Evolutionary conservation across 2,113 vertebrate genomes (phyloP), one percentile per base, ranked within the genome.

Genomic region (Empidonax alnorum): DNA sequence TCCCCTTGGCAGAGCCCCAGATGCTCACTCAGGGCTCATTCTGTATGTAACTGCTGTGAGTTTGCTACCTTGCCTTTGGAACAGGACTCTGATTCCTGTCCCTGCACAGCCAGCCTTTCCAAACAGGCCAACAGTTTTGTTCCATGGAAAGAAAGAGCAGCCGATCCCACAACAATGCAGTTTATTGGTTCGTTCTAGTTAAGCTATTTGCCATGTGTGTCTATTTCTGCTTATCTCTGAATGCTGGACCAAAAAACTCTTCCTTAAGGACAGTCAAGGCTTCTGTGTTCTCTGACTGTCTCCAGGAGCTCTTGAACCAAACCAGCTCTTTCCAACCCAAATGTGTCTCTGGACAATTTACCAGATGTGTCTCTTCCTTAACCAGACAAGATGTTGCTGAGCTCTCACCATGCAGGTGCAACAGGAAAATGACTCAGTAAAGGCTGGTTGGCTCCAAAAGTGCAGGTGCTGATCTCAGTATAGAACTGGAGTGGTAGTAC

Each of bases 81-180:
- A 58, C 27, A 42, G 61, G 66, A 9, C 66, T 58, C 72, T 31
- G 41, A 76, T 63, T 84, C 61, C 77, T 94, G 86, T 62, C 83
- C 68, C 58, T 80, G 42, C 50, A 41, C 90, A 94, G 92, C 73
- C 19, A 2, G 37, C 74, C 35, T 28, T 79, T 90, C 80, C 87
- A 73, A 84, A 63, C 41, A 85, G 79, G 25, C 87, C 95, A 90
- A 53, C 72, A 61, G 1, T 78, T 96, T 89, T 87, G 78, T 95
- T 96, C 97, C 96, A 94, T 83, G 92, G 91, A 94, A 94, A 78
- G 58, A 88, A 85, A 78, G 62, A 87, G 67, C 89, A 85, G 71
- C 90, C 19, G 14, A 86, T 69, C 92, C 87, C 82, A 93, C 89
- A 94, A 93, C 81, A 90, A 72, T 68, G 82, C 33, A 35, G 31